Evolutionary conservation across 2,113 vertebrate genomes (phyloP).

Genomic region (Candoia aspera): DNA sequence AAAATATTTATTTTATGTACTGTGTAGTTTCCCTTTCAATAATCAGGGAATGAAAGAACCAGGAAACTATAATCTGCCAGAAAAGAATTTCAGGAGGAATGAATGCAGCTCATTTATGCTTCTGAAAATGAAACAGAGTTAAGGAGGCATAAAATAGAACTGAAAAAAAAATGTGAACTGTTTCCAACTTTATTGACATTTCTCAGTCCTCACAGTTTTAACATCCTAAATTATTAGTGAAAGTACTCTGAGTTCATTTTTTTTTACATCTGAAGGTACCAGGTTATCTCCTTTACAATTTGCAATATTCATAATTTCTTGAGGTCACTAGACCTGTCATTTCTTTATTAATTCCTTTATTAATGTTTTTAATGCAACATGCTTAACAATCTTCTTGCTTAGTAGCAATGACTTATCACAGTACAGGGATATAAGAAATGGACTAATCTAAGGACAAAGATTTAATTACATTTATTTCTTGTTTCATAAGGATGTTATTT

Average conservation of each 20-base stretch:
- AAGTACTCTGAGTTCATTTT: not conserved
- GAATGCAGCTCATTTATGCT: not conserved
- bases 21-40: not conserved
- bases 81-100: not conserved
- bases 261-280: not conserved
- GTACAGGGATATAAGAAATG: not conserved
- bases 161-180: not conserved
- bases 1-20: not conserved
- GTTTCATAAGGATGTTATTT: not conserved
- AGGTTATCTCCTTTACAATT: not conserved
- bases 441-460: not conserved
- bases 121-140: not conserved
- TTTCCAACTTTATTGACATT: not conserved
- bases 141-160: not conserved
- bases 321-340: not conserved
- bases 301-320: not conserved
- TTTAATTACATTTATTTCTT: constrained; percentile 6
- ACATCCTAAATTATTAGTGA: not conserved
- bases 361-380: not conserved
- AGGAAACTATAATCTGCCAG: not conserved
- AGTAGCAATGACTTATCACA: not conserved
- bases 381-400: not conserved
- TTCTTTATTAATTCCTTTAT: constrained; percentile 24
- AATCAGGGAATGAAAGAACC: not conserved
- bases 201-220: not conserved